Evolutionary conservation across 2,113 vertebrate species (phyloP), one percentile per base, ranked within the genome.

Genomic region (Leptosomus discolor): DNA sequence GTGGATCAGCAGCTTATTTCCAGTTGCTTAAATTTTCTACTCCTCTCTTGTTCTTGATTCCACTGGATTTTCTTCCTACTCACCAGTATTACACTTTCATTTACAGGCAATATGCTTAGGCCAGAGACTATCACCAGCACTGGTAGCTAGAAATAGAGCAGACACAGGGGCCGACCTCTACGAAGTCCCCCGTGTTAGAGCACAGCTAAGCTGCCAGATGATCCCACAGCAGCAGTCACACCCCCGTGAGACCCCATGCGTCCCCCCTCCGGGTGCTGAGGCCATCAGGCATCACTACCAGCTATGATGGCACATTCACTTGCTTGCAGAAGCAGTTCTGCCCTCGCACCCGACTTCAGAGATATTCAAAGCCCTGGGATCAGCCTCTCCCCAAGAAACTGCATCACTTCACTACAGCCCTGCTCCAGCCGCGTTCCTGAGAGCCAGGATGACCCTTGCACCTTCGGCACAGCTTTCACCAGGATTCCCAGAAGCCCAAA

Each of bases 1-100:
- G 71, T 21, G 83, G 88, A 95, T 93, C 95, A 97, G 88, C 90
- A 95, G 88, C 90, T 96, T 95, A 95, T 86, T 95, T 86, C 82
- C 76, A 91, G 83, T 93, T 88, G 90, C 88, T 92, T 94, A 85
- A 54, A n/a, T 80, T 69, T 88, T 80, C 95, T 63, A 48, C 45
- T 92, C 75, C 71, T 77, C 88, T 94, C 85, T 73, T 92, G 79
- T 56, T 81, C 78, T 80, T 70, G 90, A 93, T 88, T 92, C 95
- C 1, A 0, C 15, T 86, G 96, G 96, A 96, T 96, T 96, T 96
- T 89, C 95, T 75, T 58, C 82, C 92, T 56, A 1, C 94, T 67
- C 23, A 0, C 85, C 7, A 58, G 85, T 12, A 67, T 92, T 70
- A 80, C 82, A 63, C 83, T 96, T 90, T 79, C 95, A 96, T 90